Evolutionary conservation across 2,797 vertebrate genomes (phyloP), one percentile per base, ranked within the genome.

Genomic region (Cetoscarus ocellatus): DNA sequence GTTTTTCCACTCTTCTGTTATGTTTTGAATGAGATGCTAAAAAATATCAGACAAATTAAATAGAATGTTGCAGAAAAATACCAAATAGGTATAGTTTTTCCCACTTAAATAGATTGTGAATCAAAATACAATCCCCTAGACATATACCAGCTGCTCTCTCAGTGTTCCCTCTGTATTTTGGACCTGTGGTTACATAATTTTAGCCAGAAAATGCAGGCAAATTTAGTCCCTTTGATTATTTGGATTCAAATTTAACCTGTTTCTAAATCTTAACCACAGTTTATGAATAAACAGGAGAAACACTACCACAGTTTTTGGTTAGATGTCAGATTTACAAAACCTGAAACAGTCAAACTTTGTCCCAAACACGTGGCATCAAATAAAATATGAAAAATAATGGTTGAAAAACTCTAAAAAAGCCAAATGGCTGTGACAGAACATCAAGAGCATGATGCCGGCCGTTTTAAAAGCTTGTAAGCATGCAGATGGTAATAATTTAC

Each of bases 401-500:
- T 51, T 53, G 1, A 51, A 44, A 50, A 39, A 11, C 50, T 13
- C 42, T 47, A 5, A 48, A 64, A 57, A 57, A 61, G 60, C 43
- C 27, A 27, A 2, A 17, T 52, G 51, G 14, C 48, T n/a, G 19
- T 67, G 58, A 64, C 63, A 34, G 13, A 55, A 54, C 60, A 45
- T 70, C 43, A 48, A 38, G 42, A 59, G 36, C 43, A 56, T 43
- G 35, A 47, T 40, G 51, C 38, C n/a, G 7, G 40, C n/a, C 1
- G 1, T 68, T 63, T 61, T 10, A 19, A 35, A 56, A 63, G n/a
- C 54, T 62, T 0, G 6, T 65, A 40, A 61, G 61, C 85, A 86
- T 88, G 84, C 82, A 80, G 18, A 18, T 60, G 50, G 50, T 76
- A 36, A 42, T 71, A 39, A 44, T 64, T 70, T n/a, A 59, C 15